A percentile compares a stretch with the other conserved stretches of the same genome.
These are phyloP conservation scores for Nemurella pictetii DNA, from an alignment of 2,888 invertebrate species.

Conservation along the genomic window DNA sequence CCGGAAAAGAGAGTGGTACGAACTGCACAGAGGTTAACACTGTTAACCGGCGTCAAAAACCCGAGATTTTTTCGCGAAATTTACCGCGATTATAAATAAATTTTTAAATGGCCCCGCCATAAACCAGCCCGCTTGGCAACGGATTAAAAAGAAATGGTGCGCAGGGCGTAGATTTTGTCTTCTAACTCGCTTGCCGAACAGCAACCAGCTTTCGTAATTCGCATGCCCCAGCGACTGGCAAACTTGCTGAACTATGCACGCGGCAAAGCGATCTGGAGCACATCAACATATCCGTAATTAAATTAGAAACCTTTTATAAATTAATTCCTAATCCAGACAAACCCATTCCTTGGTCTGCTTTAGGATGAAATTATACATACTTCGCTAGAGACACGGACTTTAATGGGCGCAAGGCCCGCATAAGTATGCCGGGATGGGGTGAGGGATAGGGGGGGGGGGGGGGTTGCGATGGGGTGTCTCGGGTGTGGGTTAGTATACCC, in stretches of 20 bases:
- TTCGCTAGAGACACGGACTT: neutral
- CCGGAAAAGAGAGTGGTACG: neutral
- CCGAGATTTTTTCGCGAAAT: neutral
- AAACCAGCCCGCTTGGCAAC: neutral
- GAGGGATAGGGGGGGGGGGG: neutral
- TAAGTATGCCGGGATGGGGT: neutral
- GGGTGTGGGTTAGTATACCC: conserved; percentile 1
- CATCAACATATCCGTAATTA: neutral
- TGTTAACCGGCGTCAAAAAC: neutral
- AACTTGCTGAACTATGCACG: neutral
- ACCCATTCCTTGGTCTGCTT: neutral
- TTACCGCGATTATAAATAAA: neutral
- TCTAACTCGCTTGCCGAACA: too few relatives aligned
- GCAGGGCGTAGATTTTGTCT: neutral
- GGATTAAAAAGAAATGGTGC: neutral
- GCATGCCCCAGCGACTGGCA: neutral
- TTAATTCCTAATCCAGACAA: neutral
- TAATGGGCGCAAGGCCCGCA: neutral
- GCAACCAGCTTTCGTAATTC: too few relatives aligned
- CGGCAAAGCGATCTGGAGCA: neutral
- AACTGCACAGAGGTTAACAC: neutral
- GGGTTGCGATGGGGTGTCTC: too few relatives aligned
- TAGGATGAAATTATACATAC: neutral
- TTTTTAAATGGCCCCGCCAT: neutral
- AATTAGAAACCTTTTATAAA: neutral